Conservation (phyloP, 2,797 vertebrate genomes). For the Choloepus didactylus region DNA sequence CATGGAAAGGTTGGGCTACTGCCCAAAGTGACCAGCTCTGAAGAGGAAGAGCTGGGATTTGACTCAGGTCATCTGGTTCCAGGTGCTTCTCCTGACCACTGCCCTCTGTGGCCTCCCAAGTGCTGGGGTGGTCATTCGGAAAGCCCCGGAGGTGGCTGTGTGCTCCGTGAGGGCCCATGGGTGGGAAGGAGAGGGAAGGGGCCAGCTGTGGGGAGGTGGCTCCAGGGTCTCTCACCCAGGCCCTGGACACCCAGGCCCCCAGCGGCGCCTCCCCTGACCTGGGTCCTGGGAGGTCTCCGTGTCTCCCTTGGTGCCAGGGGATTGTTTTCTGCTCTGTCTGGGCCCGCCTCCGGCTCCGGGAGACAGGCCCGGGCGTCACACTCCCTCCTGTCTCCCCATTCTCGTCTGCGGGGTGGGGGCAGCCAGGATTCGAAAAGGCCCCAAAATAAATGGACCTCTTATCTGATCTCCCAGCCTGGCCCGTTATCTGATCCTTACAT, state of each 20-base stretch:
- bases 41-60: background rate
- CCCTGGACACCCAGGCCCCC: conserved; percentile 50
- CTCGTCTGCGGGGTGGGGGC: conserved; percentile 60
- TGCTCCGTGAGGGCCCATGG: fast-evolving
- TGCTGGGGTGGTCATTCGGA: background rate
- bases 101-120: background rate
- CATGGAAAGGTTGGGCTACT: background rate
- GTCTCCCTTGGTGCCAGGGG: conserved; percentile 81
- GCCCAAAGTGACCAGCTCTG: background rate
- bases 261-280: conserved; percentile 25
- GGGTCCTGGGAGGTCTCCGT: conserved; percentile 70
- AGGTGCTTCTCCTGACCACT: background rate
- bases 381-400: conserved; percentile 79
- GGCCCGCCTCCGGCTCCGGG: conserved; percentile 71
- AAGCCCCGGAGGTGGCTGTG: background rate
- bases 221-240: background rate
- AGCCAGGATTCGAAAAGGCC: conserved; percentile 82
- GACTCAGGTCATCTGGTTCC: background rate
- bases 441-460: conserved; percentile 89
- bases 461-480: conserved; percentile 89
- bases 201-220: background rate
- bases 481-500: conserved; percentile 92
- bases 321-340: conserved; percentile 80
- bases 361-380: background rate
- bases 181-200: background rate